These are phyloP conservation scores for Thalassophryne amazonica DNA, from an alignment of 2,797 vertebrate genomes.

Conservation along the genomic window DNA sequence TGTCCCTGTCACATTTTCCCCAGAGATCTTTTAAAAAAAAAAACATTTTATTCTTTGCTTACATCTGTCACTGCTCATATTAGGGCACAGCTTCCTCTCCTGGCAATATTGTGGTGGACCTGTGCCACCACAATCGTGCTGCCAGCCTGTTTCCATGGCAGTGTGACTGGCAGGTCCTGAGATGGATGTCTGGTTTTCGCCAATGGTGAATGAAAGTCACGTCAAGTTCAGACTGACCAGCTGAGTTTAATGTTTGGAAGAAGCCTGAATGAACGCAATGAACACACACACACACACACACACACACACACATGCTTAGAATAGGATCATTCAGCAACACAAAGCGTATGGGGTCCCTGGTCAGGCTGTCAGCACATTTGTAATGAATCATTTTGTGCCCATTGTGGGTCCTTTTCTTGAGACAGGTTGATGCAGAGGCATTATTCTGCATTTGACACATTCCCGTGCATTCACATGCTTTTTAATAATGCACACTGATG, in stretches of 20 bases:
- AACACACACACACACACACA: slow-evolving; percentile 25
- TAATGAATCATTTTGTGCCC: slow-evolving; percentile 75
- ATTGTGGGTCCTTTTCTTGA: slow-evolving; percentile 61
- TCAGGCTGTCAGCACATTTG: slow-evolving; percentile 64
- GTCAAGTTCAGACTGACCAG: slow-evolving; percentile 49
- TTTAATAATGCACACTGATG: slow-evolving; percentile 65
- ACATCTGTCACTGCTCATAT: slow-evolving; percentile 66
- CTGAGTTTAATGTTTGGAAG: slow-evolving; percentile 38
- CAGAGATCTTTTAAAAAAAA: slow-evolving; percentile 57
- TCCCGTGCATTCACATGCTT: slow-evolving; percentile 68
- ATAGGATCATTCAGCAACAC: slow-evolving; percentile 62
- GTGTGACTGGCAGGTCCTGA: slow-evolving; percentile 74
- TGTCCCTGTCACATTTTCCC: slow-evolving; percentile 58
- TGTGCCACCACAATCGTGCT: slow-evolving; percentile 56
- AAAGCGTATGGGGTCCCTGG: slow-evolving; percentile 63
- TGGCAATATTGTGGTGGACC: slow-evolving; percentile 66
- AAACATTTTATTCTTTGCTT: too few species aligned
- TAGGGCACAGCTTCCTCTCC: slow-evolving; percentile 75
- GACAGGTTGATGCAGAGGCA: slow-evolving; percentile 63
- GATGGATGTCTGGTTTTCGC: slow-evolving; percentile 53
- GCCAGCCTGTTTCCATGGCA: slow-evolving; percentile 66
- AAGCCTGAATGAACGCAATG: slow-evolving; percentile 42
- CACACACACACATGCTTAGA: slow-evolving; percentile 35
- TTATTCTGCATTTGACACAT: slow-evolving; percentile 69
- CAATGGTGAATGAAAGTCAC: slow-evolving; percentile 51